Evolutionary conservation across 1,140 invertebrate genomes (phyloP).

Genomic region (Drosophila parvula): DNA sequence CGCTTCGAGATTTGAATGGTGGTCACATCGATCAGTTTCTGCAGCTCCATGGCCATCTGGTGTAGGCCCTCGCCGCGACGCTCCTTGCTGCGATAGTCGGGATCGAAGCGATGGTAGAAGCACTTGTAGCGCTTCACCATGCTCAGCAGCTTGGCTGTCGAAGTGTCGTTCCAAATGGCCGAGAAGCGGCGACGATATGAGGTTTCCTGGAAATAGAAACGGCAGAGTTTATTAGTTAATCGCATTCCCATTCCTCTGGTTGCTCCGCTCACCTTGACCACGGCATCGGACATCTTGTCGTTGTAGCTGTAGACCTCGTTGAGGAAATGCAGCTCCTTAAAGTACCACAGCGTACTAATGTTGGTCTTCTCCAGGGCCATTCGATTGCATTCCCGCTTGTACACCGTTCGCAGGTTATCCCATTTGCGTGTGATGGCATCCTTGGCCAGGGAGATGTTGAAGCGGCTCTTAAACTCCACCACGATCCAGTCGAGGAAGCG

Average conservation of each 20-base stretch:
- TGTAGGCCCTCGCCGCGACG: conserved; percentile 77
- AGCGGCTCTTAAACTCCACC: conserved; percentile 74
- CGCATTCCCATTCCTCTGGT: too few species aligned
- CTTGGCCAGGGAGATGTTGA: conserved; percentile 74
- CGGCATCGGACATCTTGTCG: conserved; percentile 76
- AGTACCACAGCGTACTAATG: conserved; percentile 79
- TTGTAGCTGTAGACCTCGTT: conserved; percentile 80
- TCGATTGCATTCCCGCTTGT: conserved; percentile 82
- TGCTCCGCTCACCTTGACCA: conserved; percentile 60
- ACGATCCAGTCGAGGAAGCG: conserved; percentile 81
- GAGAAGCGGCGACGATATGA: conserved; percentile 75
- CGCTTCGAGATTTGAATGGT: conserved; percentile 81
- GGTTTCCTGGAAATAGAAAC: conserved; percentile 53
- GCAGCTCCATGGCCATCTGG: conserved; percentile 73
- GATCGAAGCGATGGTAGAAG: conserved; percentile 77
- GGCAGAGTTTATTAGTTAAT: too few species aligned
- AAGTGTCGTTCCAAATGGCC: conserved; percentile 80
- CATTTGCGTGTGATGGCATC: conserved; percentile 80
- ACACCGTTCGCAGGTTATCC: conserved; percentile 80
- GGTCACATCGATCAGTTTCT: conserved; percentile 71
- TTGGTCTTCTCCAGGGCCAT: conserved; percentile 80
- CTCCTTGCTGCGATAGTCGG: conserved; percentile 80
- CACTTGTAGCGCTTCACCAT: conserved; percentile 77
- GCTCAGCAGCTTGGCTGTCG: conserved; percentile 68
- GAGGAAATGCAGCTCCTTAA: conserved; percentile 79